Conservation (phyloP, 2,797 vertebrate genomes). For the Enteromius thamalakanensis region DNA sequence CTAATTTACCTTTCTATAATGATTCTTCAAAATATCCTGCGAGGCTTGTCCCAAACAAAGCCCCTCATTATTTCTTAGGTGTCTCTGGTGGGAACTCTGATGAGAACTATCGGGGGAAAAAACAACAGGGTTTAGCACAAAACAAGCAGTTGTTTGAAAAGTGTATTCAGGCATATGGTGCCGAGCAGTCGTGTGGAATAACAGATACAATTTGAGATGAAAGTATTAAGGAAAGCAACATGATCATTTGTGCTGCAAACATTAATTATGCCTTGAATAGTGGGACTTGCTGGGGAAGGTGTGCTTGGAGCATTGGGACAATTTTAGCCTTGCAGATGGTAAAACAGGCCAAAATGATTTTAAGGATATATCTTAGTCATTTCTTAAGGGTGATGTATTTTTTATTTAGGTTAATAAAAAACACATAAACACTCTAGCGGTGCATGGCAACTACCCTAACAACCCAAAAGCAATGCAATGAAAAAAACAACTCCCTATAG, state of each 20-base stretch:
- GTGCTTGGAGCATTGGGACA: background rate
- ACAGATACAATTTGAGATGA: constrained; percentile 1
- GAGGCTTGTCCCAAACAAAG: constrained; percentile 36
- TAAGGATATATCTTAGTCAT: background rate
- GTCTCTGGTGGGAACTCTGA: constrained; percentile 30
- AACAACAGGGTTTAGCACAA: constrained; percentile 5
- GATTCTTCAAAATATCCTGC: constrained; percentile 23
- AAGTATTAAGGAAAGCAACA: background rate
- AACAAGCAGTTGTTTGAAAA: constrained; percentile 5
- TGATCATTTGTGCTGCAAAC: background rate
- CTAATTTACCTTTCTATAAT: constrained; percentile 41
- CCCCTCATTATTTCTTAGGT: constrained; percentile 35
- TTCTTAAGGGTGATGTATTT: background rate
- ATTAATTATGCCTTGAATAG: background rate
- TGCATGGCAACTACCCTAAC: background rate
- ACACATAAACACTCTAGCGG: background rate
- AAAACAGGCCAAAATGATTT: background rate
- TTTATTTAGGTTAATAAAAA: background rate
- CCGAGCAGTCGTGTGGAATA: background rate
- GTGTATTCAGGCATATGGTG: background rate
- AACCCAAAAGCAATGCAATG: background rate
- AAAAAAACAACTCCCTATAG: background rate
- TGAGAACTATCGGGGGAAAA: background rate
- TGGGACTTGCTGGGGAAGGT: background rate
- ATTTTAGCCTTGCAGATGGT: background rate